A percentile compares a stretch with the other conserved stretches of the same genome.
These are phyloP conservation scores for Zygaena filipendulae DNA, from an alignment of 2,888 invertebrate genomes.

Conservation along the genomic window DNA sequence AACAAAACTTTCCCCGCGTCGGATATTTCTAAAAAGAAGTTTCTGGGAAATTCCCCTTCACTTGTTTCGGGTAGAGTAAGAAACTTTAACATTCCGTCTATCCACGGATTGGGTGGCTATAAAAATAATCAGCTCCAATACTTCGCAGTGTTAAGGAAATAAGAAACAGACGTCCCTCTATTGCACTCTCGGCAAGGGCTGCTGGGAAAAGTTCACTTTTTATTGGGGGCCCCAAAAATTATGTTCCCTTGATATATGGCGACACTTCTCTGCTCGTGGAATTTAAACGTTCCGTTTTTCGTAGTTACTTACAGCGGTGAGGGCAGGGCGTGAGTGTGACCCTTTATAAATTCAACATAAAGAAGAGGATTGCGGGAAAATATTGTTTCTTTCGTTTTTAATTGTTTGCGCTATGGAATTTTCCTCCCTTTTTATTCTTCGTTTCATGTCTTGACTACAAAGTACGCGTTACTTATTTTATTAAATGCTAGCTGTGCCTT, in stretches of 20 bases:
- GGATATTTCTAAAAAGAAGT: no score
- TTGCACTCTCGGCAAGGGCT: conserved; percentile 28
- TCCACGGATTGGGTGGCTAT: conserved; percentile 32
- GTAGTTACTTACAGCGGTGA: conserved; percentile 45
- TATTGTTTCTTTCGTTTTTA: conserved; percentile 24
- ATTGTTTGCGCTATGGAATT: conserved; percentile 2
- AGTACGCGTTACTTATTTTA: no score
- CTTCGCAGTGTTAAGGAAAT: conserved; percentile 36
- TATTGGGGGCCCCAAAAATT: conserved; percentile 55
- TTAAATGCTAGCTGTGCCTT: no score
- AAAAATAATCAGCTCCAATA: conserved; percentile 59
- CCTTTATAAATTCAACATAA: conserved; percentile 60
- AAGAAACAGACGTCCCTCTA: conserved; percentile 45
- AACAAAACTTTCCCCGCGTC: no score
- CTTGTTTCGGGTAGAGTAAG: conserved; percentile 45
- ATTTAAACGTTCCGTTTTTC: conserved; percentile 57
- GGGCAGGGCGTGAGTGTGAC: conserved; percentile 44
- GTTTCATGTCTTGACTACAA: conserved; percentile 9
- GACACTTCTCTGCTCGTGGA: conserved; percentile 52
- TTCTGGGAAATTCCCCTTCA: no score
- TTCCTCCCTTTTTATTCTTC: conserved; percentile 20
- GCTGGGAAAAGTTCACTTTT: conserved; percentile 44
- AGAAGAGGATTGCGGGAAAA: conserved; percentile 43
- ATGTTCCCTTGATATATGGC: conserved; percentile 54
- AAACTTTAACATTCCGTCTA: conserved; percentile 35